A percentile compares a stretch with the other conserved stretches of the same genome.
Conservation (phyloP, 1,140 invertebrate species). For the Drosophila pectinifera region DNA sequence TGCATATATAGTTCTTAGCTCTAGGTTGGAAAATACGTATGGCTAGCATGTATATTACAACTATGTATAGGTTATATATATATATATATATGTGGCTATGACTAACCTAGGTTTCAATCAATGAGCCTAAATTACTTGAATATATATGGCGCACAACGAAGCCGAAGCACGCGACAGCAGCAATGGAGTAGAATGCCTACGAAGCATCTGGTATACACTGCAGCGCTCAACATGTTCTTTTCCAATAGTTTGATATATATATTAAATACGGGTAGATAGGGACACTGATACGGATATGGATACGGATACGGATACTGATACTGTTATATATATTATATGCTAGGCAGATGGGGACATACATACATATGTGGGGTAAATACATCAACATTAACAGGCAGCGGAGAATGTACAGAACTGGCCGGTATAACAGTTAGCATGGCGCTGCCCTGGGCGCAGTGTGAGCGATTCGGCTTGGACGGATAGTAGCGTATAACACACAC, state of each 20-base stretch:
- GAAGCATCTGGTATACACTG: slow-evolving; percentile 27
- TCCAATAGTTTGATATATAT: background rate
- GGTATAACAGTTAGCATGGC: slow-evolving; percentile 71
- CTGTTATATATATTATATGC: slow-evolving; percentile 6
- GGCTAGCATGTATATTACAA: slow-evolving; percentile 20
- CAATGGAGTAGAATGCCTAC: slow-evolving; percentile 28
- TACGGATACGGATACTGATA: slow-evolving; percentile 22
- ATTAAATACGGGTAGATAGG: slow-evolving; percentile 23
- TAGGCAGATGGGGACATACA: slow-evolving; percentile 32
- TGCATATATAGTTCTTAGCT: slow-evolving; percentile 11
- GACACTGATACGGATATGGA: slow-evolving; percentile 22
- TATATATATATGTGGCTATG: slow-evolving; percentile 16
- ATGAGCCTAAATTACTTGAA: slow-evolving; percentile 24
- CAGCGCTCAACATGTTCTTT: background rate
- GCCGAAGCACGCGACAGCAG: slow-evolving; percentile 47
- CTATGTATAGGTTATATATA: slow-evolving; percentile 3
- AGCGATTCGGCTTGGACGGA: slow-evolving; percentile 42
- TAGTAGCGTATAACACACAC: slow-evolving; percentile 40
- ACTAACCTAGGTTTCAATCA: slow-evolving; percentile 22
- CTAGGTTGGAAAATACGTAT: slow-evolving; percentile 30
- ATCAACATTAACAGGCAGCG: slow-evolving; percentile 44
- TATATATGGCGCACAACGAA: slow-evolving; percentile 18
- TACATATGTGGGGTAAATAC: slow-evolving; percentile 36
- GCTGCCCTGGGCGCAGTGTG: slow-evolving; percentile 47
- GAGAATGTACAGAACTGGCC: slow-evolving; percentile 54